Percentiles rank a stretch among this genome's conserved stretches.
phyloP scores from a whole-genome alignment of 2,113 vertebrate genomes.

The Corvus cornix region DNA sequence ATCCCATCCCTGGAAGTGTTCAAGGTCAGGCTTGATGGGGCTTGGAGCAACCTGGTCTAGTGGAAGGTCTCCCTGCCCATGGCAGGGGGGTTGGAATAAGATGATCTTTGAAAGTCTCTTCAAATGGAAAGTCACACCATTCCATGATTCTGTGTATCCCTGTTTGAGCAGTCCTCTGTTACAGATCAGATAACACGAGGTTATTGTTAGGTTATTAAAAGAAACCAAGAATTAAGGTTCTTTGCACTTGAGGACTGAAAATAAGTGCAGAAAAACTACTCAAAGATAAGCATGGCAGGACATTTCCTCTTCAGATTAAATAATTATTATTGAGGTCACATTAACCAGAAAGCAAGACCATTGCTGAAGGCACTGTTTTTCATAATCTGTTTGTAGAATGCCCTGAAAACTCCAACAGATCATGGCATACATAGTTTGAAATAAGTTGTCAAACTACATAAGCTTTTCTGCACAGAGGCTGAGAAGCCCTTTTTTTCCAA shows the following conservation, averaged over 20 bases:
- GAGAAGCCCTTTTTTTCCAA: neutral
- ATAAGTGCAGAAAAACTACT: neutral
- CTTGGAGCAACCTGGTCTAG: neutral
- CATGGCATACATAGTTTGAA: neutral
- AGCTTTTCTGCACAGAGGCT: neutral
- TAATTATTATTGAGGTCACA: neutral
- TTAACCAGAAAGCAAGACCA: neutral
- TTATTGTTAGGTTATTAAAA: neutral
- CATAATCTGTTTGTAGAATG: neutral
- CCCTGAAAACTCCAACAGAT: neutral
- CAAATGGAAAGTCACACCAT: neutral
- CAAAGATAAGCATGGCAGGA: neutral
- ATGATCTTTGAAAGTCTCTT: neutral
- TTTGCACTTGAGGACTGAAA: neutral
- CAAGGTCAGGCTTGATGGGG: neutral
- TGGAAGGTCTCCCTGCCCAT: neutral
- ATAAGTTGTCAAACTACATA: neutral
- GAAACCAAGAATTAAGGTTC: neutral
- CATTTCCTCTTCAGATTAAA: neutral
- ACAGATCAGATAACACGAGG: neutral
- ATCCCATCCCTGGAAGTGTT: neutral
- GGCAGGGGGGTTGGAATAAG: neutral
- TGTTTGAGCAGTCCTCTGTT: neutral
- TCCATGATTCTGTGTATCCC: neutral
- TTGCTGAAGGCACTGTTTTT: neutral